These are phyloP conservation scores for Ditula angustiorana DNA, from an alignment of 2,888 invertebrate genomes.

Conservation along the genomic window DNA sequence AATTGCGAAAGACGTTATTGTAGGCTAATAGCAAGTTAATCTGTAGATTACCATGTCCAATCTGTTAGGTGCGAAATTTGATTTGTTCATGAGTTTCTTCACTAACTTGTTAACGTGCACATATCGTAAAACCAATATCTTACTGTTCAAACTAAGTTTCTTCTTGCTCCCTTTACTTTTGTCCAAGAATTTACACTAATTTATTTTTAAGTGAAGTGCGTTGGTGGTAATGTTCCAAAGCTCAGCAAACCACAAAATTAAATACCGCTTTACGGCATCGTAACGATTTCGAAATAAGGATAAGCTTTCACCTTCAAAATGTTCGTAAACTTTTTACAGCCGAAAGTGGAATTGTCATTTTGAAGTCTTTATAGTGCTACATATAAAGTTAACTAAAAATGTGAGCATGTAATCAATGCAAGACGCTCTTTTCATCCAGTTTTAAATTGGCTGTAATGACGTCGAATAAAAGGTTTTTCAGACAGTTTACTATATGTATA, in stretches of 20 bases:
- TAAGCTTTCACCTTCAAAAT: conserved; percentile 33
- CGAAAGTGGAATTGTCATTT: conserved; percentile 18
- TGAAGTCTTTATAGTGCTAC: not conserved
- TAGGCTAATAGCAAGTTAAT: not conserved
- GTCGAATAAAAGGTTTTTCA: too few species aligned
- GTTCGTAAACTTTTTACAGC: conserved; percentile 15
- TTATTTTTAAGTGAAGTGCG: conserved; percentile 23
- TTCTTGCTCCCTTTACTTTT: not conserved
- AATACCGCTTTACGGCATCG: conserved; percentile 33
- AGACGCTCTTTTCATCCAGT: too few species aligned
- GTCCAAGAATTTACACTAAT: conserved; percentile 21
- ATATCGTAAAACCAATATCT: not conserved
- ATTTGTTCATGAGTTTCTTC: not conserved
- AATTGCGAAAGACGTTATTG: not conserved
- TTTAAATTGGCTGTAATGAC: too few species aligned
- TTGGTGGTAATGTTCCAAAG: conserved; percentile 27
- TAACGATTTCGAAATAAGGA: conserved; percentile 37
- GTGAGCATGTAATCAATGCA: too few species aligned
- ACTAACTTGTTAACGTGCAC: not conserved
- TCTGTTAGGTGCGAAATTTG: not conserved
- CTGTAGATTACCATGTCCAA: not conserved
- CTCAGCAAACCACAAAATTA: conserved; percentile 35
- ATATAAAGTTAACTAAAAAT: too few species aligned
- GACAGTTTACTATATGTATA: too few species aligned
- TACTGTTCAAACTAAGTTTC: too few species aligned